Conservation (phyloP, 2,888 invertebrate species). For the Acanthosoma haemorrhoidale region DNA sequence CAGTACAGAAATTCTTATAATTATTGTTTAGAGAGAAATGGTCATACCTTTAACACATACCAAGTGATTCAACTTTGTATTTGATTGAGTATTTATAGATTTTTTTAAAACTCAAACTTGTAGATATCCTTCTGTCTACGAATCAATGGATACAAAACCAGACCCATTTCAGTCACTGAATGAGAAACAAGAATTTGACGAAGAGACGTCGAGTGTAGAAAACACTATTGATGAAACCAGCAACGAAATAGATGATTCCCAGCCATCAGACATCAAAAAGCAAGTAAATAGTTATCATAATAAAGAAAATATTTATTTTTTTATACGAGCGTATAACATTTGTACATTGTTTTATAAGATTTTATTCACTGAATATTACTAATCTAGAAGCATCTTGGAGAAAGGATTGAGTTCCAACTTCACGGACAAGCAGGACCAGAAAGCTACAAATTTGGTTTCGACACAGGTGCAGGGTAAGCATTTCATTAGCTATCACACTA, state of each 20-base stretch:
- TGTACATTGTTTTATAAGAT: neutral
- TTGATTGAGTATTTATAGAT: too few relatives aligned
- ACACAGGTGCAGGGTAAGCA: conserved; percentile 74
- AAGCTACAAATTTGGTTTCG: conserved; percentile 77
- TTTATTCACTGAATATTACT: neutral
- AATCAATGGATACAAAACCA: neutral
- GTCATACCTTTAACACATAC: neutral
- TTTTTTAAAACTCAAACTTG: too few relatives aligned
- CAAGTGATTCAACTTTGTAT: neutral
- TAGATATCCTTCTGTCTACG: conserved; percentile 16
- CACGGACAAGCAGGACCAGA: conserved; percentile 76
- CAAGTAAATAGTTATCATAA: too few relatives aligned
- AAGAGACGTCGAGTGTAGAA: too few relatives aligned
- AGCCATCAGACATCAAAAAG: neutral
- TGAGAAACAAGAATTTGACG: neutral
- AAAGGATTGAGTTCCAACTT: conserved; percentile 69
- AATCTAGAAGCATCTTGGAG: conserved; percentile 43
- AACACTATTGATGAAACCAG: neutral
- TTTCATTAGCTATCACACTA: too few relatives aligned
- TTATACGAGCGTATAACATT: too few relatives aligned
- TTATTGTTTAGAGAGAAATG: too few relatives aligned
- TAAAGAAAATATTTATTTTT: too few relatives aligned
- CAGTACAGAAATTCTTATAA: too few relatives aligned
- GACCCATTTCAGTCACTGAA: neutral
- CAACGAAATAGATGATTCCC: neutral